A percentile compares a stretch with the other conserved stretches of the same genome.
Evolutionary conservation across 2,888 invertebrate genomes (phyloP).

Genomic region (Drosophila macrospina): DNA sequence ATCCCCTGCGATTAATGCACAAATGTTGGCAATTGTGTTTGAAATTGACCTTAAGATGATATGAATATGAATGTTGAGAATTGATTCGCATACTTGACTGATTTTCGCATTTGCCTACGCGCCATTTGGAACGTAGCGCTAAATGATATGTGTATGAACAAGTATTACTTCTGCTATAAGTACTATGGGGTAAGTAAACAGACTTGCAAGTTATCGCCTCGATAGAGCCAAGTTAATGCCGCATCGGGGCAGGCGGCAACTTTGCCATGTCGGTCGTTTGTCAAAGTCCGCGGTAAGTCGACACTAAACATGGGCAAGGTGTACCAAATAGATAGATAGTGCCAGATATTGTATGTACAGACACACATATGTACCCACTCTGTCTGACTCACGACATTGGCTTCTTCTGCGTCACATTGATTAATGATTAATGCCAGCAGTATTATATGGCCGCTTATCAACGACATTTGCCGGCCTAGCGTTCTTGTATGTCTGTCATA

Average conservation of each 20-base stretch:
- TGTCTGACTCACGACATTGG: constrained; percentile 53
- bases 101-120: constrained; percentile 41
- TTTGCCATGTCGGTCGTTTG: constrained; percentile 28
- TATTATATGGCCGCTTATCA: constrained; percentile 11
- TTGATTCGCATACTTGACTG: not conserved
- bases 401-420: constrained; percentile 52
- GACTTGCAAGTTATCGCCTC: constrained; percentile 46
- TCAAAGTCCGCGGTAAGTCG: constrained; percentile 54
- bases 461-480: no score
- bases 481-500: constrained; percentile 8
- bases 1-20: constrained; percentile 8
- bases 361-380: no score
- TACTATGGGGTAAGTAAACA: constrained; percentile 31
- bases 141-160: not conserved
- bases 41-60: constrained; percentile 38
- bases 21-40: constrained; percentile 8
- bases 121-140: constrained; percentile 42
- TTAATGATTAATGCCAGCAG: constrained; percentile 40
- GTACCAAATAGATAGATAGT: constrained; percentile 27
- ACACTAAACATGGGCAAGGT: constrained; percentile 41
- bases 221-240: constrained; percentile 46
- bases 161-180: not conserved
- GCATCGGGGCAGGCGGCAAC: constrained; percentile 9
- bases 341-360: not conserved
- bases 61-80: not conserved